These are phyloP conservation scores for Poeciliopsis prolifica DNA, from an alignment of 2,113 vertebrate genomes.

Conservation along the genomic window DNA sequence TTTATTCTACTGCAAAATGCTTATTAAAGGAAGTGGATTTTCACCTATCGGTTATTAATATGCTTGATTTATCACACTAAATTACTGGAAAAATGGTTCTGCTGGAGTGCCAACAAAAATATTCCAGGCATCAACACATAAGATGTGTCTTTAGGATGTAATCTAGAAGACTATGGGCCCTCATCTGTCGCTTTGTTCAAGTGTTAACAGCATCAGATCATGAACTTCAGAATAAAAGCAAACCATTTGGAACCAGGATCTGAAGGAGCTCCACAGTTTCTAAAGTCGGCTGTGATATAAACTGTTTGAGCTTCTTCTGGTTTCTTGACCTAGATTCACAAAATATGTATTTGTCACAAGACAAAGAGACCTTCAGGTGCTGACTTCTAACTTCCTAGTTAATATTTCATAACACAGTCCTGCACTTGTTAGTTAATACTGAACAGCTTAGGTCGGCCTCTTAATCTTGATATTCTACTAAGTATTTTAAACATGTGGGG, in stretches of 20 bases:
- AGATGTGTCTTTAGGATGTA: neutral
- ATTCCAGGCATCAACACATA: no score
- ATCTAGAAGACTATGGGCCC: neutral
- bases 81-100: no score
- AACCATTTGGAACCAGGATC: conserved; percentile 5
- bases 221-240: neutral
- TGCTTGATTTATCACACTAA: no score
- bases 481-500: neutral
- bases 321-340: conserved; percentile 35
- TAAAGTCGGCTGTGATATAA: conserved; percentile 29
- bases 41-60: no score
- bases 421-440: neutral
- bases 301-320: conserved; percentile 2
- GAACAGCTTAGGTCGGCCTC: neutral
- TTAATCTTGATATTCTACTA: neutral
- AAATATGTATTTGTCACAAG: conserved; percentile 25
- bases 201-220: neutral
- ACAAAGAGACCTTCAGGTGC: conserved; percentile 23
- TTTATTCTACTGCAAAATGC: no score
- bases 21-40: no score
- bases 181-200: neutral
- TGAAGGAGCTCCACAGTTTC: neutral
- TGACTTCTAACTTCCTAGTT: neutral
- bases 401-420: neutral
- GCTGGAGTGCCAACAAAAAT: no score